A percentile compares a stretch with the other conserved stretches of the same genome.
phyloP scores from a whole-genome alignment of 2,888 invertebrate species.

The Ophioninae sp. region DNA sequence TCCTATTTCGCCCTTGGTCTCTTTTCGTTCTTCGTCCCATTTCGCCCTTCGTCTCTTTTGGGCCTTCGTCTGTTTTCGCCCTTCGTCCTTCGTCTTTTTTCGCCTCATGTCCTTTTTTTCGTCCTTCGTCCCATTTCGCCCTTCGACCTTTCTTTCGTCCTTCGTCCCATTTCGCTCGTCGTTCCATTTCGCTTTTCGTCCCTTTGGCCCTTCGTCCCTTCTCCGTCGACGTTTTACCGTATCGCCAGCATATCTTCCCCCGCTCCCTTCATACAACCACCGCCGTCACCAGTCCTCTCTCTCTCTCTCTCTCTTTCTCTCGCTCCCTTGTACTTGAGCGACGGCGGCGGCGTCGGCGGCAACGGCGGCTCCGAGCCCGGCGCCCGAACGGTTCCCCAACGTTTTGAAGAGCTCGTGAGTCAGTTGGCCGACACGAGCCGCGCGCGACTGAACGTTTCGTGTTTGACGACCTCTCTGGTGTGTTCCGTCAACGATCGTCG shows the following conservation, averaged over 20 bases:
- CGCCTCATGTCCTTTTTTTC: conserved; percentile 46
- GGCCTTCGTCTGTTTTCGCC: too few relatives aligned
- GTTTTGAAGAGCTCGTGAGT: conserved; percentile 66
- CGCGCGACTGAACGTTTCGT: conserved; percentile 68
- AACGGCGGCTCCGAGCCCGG: conserved; percentile 67
- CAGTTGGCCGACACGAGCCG: conserved; percentile 78
- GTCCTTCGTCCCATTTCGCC: conserved; percentile 55
- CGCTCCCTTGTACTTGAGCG: conserved; percentile 52
- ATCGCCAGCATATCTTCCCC: conserved; percentile 59
- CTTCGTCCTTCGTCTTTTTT: conserved; percentile 1
- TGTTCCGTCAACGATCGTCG: neutral
- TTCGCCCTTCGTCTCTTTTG: too few relatives aligned
- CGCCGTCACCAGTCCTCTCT: conserved; percentile 49
- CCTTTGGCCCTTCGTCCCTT: conserved; percentile 44
- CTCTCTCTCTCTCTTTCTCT: conserved; percentile 41
- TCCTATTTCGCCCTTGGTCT: neutral
- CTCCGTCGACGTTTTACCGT: conserved; percentile 52
- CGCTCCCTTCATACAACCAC: conserved; percentile 60
- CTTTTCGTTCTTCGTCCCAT: too few relatives aligned
- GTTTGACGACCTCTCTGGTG: conserved; percentile 31
- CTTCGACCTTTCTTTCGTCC: conserved; percentile 27
- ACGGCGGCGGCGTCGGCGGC: conserved; percentile 26
- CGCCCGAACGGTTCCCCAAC: conserved; percentile 71
- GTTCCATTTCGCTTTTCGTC: conserved; percentile 25
- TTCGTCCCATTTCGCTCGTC: conserved; percentile 26